Evolutionary conservation across 1,140 invertebrate species (phyloP).

Genomic region (Cotesia typhae): DNA sequence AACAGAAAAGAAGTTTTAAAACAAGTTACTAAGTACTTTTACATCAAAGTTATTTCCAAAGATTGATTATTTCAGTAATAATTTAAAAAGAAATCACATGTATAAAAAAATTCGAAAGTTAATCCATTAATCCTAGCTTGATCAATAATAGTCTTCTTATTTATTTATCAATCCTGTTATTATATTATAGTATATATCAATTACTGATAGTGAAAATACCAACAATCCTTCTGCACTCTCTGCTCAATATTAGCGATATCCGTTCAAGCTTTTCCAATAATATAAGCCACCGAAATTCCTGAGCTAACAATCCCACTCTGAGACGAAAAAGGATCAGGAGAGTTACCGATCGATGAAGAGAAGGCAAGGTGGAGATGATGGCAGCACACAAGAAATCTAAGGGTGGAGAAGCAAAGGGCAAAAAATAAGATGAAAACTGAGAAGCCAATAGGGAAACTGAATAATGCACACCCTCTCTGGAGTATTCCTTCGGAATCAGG

Average conservation of each 20-base stretch:
- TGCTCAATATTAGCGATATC: not conserved
- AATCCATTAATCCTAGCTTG: no score
- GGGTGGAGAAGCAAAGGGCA: not conserved
- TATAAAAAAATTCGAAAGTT: no score
- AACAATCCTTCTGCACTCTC: not conserved
- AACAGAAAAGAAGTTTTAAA: no score
- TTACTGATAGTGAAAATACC: not conserved
- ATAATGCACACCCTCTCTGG: constrained; percentile 25
- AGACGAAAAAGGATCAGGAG: not conserved
- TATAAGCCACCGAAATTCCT: constrained; percentile 2
- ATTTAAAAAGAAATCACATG: no score
- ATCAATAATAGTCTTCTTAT: no score
- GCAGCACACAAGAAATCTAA: not conserved
- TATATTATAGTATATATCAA: no score
- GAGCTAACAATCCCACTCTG: not conserved
- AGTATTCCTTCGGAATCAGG: not conserved
- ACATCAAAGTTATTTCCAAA: no score
- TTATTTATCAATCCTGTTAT: no score
- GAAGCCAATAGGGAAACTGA: constrained; percentile 19
- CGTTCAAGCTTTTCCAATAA: no score
- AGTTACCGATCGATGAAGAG: not conserved
- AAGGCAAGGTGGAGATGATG: not conserved
- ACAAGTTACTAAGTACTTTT: no score
- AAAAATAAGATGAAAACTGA: constrained; percentile 5
- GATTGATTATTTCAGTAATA: no score